These are phyloP conservation scores for Prunella strophiata DNA, from an alignment of 2,797 vertebrate species.

Conservation along the genomic window DNA sequence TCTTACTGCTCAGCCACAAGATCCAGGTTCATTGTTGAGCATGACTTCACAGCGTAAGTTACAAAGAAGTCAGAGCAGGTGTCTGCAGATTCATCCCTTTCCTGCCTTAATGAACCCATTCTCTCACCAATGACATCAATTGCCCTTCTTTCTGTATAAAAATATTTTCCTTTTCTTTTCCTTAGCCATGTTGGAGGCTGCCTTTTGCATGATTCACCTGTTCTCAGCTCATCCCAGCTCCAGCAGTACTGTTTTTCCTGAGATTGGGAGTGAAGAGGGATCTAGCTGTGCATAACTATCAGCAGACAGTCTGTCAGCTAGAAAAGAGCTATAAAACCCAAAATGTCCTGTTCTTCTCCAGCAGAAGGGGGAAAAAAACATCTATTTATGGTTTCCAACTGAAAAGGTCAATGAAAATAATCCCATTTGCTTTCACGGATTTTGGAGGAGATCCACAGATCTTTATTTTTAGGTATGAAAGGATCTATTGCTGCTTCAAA, in stretches of 20 bases:
- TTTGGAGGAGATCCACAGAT: slow-evolving; percentile 11
- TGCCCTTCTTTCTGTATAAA: background rate
- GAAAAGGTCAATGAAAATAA: slow-evolving; percentile 45
- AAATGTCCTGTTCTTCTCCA: background rate
- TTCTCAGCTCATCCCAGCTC: background rate
- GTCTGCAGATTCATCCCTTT: background rate
- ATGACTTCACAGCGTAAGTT: background rate
- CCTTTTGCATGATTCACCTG: background rate
- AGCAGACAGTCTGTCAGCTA: background rate
- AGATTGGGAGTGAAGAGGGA: background rate
- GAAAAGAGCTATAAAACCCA: background rate
- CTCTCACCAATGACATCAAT: background rate
- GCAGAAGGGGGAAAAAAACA: background rate
- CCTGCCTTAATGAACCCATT: background rate
- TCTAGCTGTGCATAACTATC: background rate
- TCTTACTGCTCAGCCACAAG: background rate
- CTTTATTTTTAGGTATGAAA: slow-evolving; percentile 63
- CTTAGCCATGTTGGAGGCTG: background rate
- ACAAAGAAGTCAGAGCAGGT: background rate
- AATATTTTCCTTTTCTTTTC: background rate
- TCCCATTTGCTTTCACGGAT: background rate
- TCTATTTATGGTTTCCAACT: slow-evolving; percentile 6
- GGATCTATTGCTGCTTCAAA: slow-evolving; percentile 33
- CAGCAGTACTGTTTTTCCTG: background rate
- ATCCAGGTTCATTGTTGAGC: background rate